Evolutionary conservation across 2,113 vertebrate species (phyloP), one percentile per base, ranked within the genome.

Genomic region (Sterrhoptilus dennistouni): DNA sequence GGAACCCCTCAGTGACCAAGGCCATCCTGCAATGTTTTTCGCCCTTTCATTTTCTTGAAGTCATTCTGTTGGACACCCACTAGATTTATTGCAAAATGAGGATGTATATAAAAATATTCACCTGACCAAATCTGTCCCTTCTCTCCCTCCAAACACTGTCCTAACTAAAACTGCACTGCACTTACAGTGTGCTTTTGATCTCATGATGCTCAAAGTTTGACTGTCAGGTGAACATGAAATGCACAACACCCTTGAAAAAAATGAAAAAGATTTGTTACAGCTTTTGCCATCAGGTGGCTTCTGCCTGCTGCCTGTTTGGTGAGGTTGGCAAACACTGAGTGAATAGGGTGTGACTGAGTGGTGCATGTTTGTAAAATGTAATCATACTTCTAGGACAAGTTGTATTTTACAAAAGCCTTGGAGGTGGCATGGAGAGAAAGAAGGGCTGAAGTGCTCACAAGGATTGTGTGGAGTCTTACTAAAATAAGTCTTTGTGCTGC

Each of bases 351-450:
- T 42, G 23, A 49, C 79, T 83, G 71, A 77, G 42, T 9, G 42
- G 35, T 15, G 33, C 42, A 21, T 9, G 21, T 54, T 47, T 84
- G n/a, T 75, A 4, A 77, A 52, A 33, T n/a, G 22, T 44, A 28
- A 36, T 72, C 27, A 5, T 24, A 14, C 18, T 53, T 93, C n/a
- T 53, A 42, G 70, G 49, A 12, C 0, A 0, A 56, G 12, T 1
- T 35, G 24, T 61, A 36, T 49, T 69, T 72, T 79, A 17, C 45
- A 52, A 56, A 87, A 91, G 29, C 22, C 52, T 70, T 81, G 22
- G 33, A 64, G 33, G n/a, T 40, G 31, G 9, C 0, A 0, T 42
- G 20, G n/a, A 57, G 40, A 33, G 50, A 45, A 85, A 50, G 53
- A 75, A 91, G 38, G 40, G 57, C 49, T 70, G n/a, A 50, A 44